Conservation (phyloP, 2,888 invertebrate species). For the Acrobasis suavella region DNA sequence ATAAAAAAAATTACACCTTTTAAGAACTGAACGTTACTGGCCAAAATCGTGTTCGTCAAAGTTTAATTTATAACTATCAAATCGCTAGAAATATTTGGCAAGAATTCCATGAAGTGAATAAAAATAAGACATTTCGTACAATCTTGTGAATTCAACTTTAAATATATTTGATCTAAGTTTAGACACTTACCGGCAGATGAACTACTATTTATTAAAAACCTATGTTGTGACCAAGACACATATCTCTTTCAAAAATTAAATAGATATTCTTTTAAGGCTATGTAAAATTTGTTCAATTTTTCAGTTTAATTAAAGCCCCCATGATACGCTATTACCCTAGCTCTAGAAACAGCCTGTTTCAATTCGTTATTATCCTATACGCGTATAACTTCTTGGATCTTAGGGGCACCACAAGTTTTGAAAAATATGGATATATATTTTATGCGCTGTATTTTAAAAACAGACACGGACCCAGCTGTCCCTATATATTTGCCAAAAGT, state of each 20-base stretch:
- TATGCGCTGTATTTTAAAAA: background rate
- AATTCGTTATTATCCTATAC: slow-evolving; percentile 58
- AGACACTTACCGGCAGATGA: background rate
- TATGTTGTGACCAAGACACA: background rate
- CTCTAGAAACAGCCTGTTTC: slow-evolving; percentile 63
- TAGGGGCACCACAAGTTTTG: slow-evolving; percentile 46
- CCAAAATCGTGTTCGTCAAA: no score
- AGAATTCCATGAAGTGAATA: no score
- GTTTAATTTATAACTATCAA: no score
- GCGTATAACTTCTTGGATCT: slow-evolving; percentile 41
- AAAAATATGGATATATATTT: background rate
- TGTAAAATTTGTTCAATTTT: slow-evolving; percentile 27
- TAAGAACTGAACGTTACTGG: no score
- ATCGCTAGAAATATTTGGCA: no score
- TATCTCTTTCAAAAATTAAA: no score
- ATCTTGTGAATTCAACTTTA: no score
- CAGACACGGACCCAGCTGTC: no score
- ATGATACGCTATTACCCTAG: slow-evolving; percentile 59
- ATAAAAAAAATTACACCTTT: no score
- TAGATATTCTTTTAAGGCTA: background rate
- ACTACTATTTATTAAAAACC: background rate
- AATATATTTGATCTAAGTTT: no score
- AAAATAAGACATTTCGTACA: no score
- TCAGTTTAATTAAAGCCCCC: slow-evolving; percentile 39
- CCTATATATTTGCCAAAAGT: no score